phyloP scores from a whole-genome alignment of 2,113 vertebrate species.

The Hydrolagus affinis region DNA sequence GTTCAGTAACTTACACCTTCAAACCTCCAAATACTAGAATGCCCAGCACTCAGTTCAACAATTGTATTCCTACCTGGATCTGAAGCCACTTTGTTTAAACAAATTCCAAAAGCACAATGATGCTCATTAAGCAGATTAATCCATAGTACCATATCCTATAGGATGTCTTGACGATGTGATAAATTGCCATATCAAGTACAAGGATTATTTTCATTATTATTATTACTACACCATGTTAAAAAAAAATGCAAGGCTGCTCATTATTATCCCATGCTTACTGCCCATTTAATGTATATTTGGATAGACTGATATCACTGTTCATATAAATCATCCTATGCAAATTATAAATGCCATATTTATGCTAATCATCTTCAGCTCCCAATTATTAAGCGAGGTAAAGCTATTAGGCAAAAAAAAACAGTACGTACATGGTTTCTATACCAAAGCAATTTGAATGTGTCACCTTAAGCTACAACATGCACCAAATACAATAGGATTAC shows the following conservation, averaged over 20 bases:
- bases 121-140: background rate
- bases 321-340: background rate
- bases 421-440: background rate
- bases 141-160: background rate
- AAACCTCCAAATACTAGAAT: too few species aligned
- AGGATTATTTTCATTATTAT: too few species aligned
- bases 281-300: background rate
- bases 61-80: too few species aligned
- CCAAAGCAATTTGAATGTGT: background rate
- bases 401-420: background rate
- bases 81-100: too few species aligned
- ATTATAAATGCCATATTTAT: background rate
- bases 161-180: too few species aligned
- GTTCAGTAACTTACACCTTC: too few species aligned
- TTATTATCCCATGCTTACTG: background rate
- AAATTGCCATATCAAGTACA: too few species aligned
- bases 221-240: background rate
- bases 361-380: background rate
- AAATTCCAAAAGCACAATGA: too few species aligned
- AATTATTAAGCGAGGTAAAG: too few species aligned
- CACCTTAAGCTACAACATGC: background rate
- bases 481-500: background rate
- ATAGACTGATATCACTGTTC: background rate
- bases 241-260: background rate
- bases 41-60: too few species aligned